phyloP scores from a whole-genome alignment of 2,888 invertebrate species.

The Agelastica alni region DNA sequence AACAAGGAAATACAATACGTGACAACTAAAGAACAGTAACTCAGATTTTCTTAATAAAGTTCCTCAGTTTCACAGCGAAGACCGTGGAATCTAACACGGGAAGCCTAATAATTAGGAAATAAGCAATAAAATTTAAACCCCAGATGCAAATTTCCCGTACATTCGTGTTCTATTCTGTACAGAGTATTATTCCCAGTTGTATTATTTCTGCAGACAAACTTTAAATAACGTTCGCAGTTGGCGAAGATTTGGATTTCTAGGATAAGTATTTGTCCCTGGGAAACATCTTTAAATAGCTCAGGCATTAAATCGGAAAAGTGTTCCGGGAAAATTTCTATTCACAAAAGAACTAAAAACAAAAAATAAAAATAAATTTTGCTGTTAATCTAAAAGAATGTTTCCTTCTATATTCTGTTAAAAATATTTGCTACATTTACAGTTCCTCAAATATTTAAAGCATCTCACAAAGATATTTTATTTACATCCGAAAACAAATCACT shows the following conservation, averaged over 20 bases:
- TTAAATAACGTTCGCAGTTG: constrained; percentile 34
- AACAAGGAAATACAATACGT: neutral
- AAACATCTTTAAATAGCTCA: constrained; percentile 22
- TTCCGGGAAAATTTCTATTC: neutral
- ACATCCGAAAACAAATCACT: no score
- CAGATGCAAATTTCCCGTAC: constrained; percentile 24
- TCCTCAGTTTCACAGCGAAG: neutral
- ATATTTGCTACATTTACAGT: no score
- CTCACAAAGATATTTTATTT: no score
- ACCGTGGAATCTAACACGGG: constrained; percentile 3
- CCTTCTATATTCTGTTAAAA: no score
- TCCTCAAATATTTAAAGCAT: no score
- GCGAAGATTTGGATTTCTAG: constrained; percentile 27
- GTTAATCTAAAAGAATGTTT: no score
- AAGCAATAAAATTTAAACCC: constrained; percentile 25
- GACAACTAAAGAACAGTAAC: neutral
- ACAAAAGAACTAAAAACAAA: no score
- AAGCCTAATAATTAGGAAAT: constrained; percentile 21
- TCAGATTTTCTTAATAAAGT: neutral
- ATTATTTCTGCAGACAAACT: constrained; percentile 29
- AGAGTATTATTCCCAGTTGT: constrained; percentile 27
- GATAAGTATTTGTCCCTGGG: constrained; percentile 34
- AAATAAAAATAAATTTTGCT: no score
- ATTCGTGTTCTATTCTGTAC: constrained; percentile 21
- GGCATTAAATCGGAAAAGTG: neutral